Evolutionary conservation across 2,113 vertebrate genomes (phyloP), one percentile per base, ranked within the genome.

Genomic region (Rhinolophus ferrumequinum): DNA sequence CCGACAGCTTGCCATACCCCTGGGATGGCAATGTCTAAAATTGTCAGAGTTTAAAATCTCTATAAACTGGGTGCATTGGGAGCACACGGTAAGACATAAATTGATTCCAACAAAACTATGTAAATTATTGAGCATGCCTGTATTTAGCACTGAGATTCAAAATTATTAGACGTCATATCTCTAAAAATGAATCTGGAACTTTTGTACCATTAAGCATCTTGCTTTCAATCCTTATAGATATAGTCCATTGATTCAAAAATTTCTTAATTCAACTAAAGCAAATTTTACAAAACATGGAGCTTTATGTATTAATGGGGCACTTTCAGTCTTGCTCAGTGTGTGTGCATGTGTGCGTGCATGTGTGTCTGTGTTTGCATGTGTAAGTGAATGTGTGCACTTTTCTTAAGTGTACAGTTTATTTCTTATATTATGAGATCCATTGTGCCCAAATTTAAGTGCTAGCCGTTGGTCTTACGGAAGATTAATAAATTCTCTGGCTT

Each of bases 401-500:
- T 47, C 6, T 67, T 67, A 87, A 66, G 4, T 41, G 35, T 91
- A 52, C 4, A 81, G 5, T 77, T 77, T 77, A 56, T 94, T 76
- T 44, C 26, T n/a, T 67, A 18, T 67, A 47, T 66, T 79, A 88
- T n/a, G 35, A 72, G 47, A 85, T 30, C 12, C 21, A 64, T 70
- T 0, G 70, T 90, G 13, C 15, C 14, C 13, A 96, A 79, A 91
- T 76, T 52, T 58, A 88, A 93, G 33, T 72, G 21, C 33, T 75
- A 66, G 22, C 33, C 90, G 19, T 52, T 33, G 11, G 22, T 60
- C 24, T 91, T 73, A 0, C 30, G n/a, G 60, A 82, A 79, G 24
- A 77, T 60, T 85, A 93, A 96, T 95, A 98, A 97, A 92, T 89
- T 84, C 75, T 97, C 66, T 92, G 70, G 52, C 50, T 98, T 84